Base-by-base conservation (phyloP, 2,888 invertebrate species). In the Theretra japonica region DNA sequence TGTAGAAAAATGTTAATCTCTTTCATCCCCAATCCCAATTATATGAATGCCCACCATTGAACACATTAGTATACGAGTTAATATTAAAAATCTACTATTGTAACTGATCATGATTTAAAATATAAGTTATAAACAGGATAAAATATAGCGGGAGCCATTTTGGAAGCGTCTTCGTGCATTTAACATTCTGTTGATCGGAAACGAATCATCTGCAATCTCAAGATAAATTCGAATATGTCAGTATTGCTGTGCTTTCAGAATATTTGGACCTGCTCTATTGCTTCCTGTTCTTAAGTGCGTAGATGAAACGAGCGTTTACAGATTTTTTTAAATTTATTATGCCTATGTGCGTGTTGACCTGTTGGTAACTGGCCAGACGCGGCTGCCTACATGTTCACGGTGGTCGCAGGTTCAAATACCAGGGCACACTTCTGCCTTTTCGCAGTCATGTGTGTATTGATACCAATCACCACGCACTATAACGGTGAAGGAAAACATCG, bases 31-130 rank as follows among this genome's bases (percentile, higher is more conserved):
- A 11, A 48, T 48, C 65, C 48, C 65, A 48, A 41, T 48, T 17
- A 21, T 11, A 41, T 21, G 60, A 21, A 41, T 48, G 23, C 65
- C 65, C 65, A 65, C 65, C 65, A 65, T 65, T 65, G 65, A 48
- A 65, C 41, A 23, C 41, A 65, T 65, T 65, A 65, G 65, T 65
- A 65, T 65, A 65, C 65, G 65, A 65, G 41, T 48, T 65, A 65
- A 65, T 65, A 48, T 65, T 23, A 62, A 41, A 28, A 25, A 53
- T n/a, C 17, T n/a, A 53, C 53, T 60, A 70, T 41, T 60, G 70
- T 70, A 70, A 53, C 33, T 59, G 53, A 53, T 5, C 53, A 53
- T 53, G n/a, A 23, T 48, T 48, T 48, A 65, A 19, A 15, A 17
- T 48, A 6, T 23, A n/a, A 65, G 17, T 62, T n/a, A 15, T 23